Evolutionary conservation across 2,888 invertebrate genomes (phyloP), one percentile per base, ranked within the genome.

Genomic region (Terebella lapidaria): DNA sequence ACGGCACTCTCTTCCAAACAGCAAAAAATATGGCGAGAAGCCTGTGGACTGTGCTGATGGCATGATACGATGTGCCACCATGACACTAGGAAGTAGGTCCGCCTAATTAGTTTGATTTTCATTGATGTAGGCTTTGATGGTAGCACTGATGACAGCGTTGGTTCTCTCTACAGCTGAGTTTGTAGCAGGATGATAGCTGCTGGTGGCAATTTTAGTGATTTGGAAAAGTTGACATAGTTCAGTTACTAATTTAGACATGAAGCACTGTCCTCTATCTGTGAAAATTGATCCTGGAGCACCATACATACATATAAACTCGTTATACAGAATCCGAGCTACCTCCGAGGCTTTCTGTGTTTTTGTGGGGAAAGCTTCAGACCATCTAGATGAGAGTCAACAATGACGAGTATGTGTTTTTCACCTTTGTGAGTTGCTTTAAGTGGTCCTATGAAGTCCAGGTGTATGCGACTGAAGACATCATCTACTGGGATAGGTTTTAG

Each of bases 321-420:
- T 35, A 35, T 18, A 35, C 18, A 35, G 35, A 18, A 35, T 18
- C 35, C 18, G 10, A 35, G 35, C 35, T 35, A 35, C 35, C 35
- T 35, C 35, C 10, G 10, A 15, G 10, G 35, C 35, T 35, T 35
- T 18, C 10, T 15, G 10, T 35, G 35, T 35, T 35, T 35, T 35
- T 24, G 35, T 35, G 1, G 67, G 65, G 49, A 69, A 61, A 1
- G 63, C 64, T 53, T 69, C 69, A 45, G 60, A 42, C 63, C 65
- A 69, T 24, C 57, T 58, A 3, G 60, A 53, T 60, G 59, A 1
- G 61, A 51, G 51, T 65, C 65, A 28, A 64, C 60, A 18, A 66
- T 24, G 2, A 68, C 53, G 2, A 67, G 58, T 18, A 58, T 64
- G 35, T 61, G 60, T 15, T 60, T 59, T 2, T 61, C 64, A 29